Percentiles rank a stretch among this genome's conserved stretches.
phyloP scores from a whole-genome alignment of 2,113 vertebrate species.

The Carlito syrichta region DNA sequence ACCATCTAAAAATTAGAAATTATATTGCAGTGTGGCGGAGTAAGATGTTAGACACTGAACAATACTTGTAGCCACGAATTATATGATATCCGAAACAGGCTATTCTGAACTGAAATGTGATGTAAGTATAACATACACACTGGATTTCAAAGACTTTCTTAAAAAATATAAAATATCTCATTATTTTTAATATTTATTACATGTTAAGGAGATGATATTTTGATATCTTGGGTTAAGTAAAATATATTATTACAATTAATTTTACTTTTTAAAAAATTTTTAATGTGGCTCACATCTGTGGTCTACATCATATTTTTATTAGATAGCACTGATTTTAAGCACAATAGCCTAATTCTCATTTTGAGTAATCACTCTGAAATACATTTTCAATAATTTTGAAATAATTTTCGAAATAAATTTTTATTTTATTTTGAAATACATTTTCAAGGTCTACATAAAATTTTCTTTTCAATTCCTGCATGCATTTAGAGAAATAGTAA shows the following conservation, averaged over 20 bases:
- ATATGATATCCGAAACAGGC: background rate
- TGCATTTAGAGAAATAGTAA: background rate
- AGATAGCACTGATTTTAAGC: background rate
- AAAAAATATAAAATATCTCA: background rate
- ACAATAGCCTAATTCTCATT: background rate
- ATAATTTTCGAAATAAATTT: no score
- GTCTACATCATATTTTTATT: background rate
- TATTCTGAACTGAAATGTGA: background rate
- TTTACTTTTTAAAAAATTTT: background rate
- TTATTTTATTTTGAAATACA: no score
- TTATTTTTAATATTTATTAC: background rate
- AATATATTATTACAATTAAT: background rate
- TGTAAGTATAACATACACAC: background rate
- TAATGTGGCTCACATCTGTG: background rate
- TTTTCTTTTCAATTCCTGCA: background rate
- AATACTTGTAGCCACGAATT: background rate
- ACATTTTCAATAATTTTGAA: slow-evolving; percentile 9
- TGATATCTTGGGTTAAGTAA: background rate
- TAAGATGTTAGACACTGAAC: background rate
- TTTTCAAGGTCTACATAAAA: background rate
- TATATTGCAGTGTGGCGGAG: background rate
- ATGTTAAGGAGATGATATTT: background rate
- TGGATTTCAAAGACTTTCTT: background rate
- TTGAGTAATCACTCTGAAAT: background rate
- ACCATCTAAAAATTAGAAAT: background rate